Base-by-base conservation (phyloP, 2,797 vertebrate genomes). In the Bufotes viridis region DNA sequence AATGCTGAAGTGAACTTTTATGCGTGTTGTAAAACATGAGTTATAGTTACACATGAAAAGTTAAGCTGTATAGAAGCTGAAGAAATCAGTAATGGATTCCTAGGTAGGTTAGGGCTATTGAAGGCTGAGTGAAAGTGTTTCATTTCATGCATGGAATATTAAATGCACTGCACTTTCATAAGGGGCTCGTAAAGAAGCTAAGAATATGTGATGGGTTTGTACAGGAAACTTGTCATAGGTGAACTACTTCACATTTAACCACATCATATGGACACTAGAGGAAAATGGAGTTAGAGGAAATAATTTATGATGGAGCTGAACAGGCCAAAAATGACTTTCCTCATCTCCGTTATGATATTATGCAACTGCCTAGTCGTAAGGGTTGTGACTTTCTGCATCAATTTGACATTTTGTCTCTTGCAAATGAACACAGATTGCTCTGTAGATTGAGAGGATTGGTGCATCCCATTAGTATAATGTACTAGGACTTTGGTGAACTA, bases 31-130 rank as follows among this genome's bases (percentile, higher is more conserved):
- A 65, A 83, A 88, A 88, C 78, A 84, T 88, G 72, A 88, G 75
- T 84, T 88, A 84, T 84, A 78, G 55, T 76, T 83, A 67, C 67
- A 84, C 78, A 84, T 83, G 60, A 88, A 70, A 83, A 69, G 81
- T 84, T 83, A 69, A 88, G 49, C 60, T 84, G 72, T 60, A 69
- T 69, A 78, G 81, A 57, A 78, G 63, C 55, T 78, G 51, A 58
- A 65, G 82, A 81, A 76, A 58, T 78, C 74, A 17, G 55, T 78
- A 85, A 85, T 78, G 63, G 34, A 63, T 78, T 85, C 24, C 74
- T 18, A 51, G 74, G 82, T 84, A 76, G 84, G 84, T 85, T 78
- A 63, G 84, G 58, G 42, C 63, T 78, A 85, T 78, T 85, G 74
- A 26, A 76, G 83, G 63, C 57, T 63, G 57, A 84, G 51, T 51